These are phyloP conservation scores for Pycnonotus jocosus DNA, from an alignment of 2,113 vertebrate genomes.

Conservation along the genomic window DNA sequence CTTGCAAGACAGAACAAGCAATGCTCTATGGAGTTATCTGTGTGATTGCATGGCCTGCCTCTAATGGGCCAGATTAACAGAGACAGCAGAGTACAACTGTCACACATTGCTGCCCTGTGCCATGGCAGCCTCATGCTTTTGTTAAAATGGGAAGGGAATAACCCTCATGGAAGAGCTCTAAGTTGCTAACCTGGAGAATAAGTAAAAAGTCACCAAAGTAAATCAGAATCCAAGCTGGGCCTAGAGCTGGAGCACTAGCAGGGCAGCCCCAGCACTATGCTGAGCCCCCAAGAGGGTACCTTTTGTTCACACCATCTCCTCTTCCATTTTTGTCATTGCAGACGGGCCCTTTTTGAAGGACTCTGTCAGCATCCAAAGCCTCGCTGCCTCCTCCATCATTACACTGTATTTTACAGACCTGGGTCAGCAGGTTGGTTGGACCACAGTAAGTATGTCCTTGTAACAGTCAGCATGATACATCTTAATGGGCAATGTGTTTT, in stretches of 20 bases:
- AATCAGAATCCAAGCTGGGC: background rate
- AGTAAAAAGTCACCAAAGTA: background rate
- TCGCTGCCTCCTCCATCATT: slow-evolving; percentile 71
- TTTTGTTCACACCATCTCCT: background rate
- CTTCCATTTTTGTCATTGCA: background rate
- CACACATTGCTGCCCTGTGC: background rate
- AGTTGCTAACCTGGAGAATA: background rate
- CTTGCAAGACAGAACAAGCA: background rate
- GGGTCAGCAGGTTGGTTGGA: slow-evolving; percentile 78
- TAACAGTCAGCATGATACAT: background rate
- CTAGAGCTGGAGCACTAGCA: background rate
- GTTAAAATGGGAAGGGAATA: background rate
- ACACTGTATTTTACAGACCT: slow-evolving; percentile 78
- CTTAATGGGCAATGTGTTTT: background rate
- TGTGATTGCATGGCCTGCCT: background rate
- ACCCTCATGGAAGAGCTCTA: background rate
- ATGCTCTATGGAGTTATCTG: background rate
- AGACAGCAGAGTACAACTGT: rapidly evolving
- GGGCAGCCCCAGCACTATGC: background rate
- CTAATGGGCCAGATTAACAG: background rate
- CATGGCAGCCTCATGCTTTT: background rate
- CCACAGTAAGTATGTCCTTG: slow-evolving; percentile 67
- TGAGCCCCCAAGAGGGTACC: background rate
- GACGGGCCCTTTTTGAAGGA: slow-evolving; percentile 73
- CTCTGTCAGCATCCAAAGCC: slow-evolving; percentile 56